These are phyloP conservation scores for Macaria liturata DNA, from an alignment of 2,888 invertebrate genomes.

Conservation along the genomic window DNA sequence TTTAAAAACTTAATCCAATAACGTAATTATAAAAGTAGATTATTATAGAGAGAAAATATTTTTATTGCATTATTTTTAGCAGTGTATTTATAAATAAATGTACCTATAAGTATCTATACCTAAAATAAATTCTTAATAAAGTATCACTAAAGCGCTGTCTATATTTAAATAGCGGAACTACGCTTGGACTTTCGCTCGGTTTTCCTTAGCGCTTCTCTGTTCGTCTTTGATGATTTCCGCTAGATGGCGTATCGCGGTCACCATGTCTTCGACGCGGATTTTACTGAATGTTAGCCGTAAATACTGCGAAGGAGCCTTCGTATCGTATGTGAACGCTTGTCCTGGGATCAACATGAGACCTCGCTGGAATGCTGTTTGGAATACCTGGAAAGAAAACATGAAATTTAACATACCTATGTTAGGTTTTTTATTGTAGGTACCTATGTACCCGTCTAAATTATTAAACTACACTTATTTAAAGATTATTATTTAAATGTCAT, in stretches of 20 bases:
- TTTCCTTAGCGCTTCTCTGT: constrained; percentile 52
- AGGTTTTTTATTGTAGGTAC: too few species aligned
- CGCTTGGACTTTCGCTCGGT: constrained; percentile 37
- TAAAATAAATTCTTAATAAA: too few species aligned
- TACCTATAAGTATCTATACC: too few species aligned
- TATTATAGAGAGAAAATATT: too few species aligned
- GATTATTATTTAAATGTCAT: too few species aligned
- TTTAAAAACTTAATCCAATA: too few species aligned
- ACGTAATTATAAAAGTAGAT: too few species aligned
- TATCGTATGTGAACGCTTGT: constrained; percentile 87
- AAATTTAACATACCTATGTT: too few species aligned
- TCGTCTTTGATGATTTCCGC: constrained; percentile 85
- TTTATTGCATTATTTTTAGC: too few species aligned
- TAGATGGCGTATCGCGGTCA: constrained; percentile 83
- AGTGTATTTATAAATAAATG: too few species aligned
- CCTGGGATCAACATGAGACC: constrained; percentile 89
- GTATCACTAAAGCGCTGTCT: constrained; percentile 39
- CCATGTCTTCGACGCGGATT: constrained; percentile 85
- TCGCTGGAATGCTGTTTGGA: constrained; percentile 84
- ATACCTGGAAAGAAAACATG: constrained; percentile 51
- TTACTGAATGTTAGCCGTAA: constrained; percentile 89
- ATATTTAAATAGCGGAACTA: constrained; percentile 49
- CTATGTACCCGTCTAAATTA: too few species aligned
- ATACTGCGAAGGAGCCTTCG: constrained; percentile 84
- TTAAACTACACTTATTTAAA: too few species aligned